Percentiles rank a stretch among this genome's conserved stretches.
Evolutionary conservation across 2,797 vertebrate genomes (phyloP).

Genomic region (Setipinna tenuifilis): DNA sequence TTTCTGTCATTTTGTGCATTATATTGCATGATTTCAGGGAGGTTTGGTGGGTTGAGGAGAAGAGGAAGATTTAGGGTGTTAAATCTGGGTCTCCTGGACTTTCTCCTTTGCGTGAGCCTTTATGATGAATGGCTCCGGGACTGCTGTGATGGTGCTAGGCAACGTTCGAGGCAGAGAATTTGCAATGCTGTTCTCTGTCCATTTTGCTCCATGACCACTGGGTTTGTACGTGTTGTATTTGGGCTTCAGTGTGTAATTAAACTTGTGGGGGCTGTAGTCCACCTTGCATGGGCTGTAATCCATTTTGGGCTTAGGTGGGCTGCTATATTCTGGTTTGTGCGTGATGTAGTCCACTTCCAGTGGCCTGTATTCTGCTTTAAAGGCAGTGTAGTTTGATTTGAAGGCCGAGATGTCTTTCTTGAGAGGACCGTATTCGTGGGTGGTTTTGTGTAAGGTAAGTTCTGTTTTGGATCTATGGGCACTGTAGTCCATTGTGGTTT

Average conservation of each 20-base stretch:
- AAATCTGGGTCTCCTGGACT: conserved; percentile 99
- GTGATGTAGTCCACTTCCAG: conserved; percentile 52
- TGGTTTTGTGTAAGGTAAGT: conserved; percentile 73
- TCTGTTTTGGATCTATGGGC: conserved; percentile 74
- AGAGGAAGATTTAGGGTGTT: conserved; percentile 59
- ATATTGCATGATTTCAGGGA: conserved; percentile 89
- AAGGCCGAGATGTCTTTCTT: conserved; percentile 53
- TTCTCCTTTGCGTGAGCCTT: conserved; percentile 98
- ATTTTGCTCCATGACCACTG: conserved; percentile 86
- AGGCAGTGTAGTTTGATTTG: conserved; percentile 75
- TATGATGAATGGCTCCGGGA: conserved; percentile 90
- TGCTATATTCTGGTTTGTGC: conserved; percentile 70
- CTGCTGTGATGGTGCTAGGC: conserved; percentile 81
- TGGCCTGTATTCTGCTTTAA: conserved; percentile 72
- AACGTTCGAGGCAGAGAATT: conserved; percentile 93
- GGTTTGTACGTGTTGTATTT: conserved; percentile 95
- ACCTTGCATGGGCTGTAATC: conserved; percentile 76
- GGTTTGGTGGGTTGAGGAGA: conserved; percentile 39
- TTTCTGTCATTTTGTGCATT: conserved; percentile 90
- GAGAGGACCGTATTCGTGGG: conserved; percentile 76
- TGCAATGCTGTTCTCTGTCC: conserved; percentile 95
- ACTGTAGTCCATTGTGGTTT: conserved; percentile 72
- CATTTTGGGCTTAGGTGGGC: conserved; percentile 71
- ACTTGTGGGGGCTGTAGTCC: conserved; percentile 74
- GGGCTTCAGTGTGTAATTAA: conserved; percentile 75